phyloP scores from a whole-genome alignment of 92 coral and sea anemone species.

The Siderastrea radians region DNA sequence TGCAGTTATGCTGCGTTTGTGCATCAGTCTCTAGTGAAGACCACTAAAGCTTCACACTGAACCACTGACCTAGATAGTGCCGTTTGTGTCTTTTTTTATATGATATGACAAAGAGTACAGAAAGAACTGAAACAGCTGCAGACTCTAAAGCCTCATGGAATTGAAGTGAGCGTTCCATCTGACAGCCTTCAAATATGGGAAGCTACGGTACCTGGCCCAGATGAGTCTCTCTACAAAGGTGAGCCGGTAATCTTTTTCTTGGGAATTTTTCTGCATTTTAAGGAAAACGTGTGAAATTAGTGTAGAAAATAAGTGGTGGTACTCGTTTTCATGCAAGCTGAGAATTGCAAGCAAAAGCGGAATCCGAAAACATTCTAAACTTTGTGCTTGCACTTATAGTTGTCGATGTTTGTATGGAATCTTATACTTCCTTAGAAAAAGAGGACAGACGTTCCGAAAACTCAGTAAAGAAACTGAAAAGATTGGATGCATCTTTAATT shows the following conservation, averaged over 20 bases:
- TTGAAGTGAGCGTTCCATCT: conserved; percentile 80
- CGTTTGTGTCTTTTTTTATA: no score
- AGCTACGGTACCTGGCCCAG: conserved; percentile 81
- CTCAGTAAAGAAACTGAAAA: background rate
- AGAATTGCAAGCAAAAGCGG: no score
- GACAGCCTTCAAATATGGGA: conserved; percentile 92
- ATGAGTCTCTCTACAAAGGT: conserved; percentile 82
- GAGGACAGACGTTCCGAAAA: background rate
- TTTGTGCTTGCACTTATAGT: no score
- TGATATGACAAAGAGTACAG: conserved; percentile 58
- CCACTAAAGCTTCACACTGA: background rate
- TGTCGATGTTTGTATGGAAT: no score
- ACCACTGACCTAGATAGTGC: background rate
- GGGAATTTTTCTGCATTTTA: background rate
- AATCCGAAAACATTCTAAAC: no score
- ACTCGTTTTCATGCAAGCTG: no score
- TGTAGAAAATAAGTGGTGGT: background rate
- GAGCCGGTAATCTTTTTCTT: background rate
- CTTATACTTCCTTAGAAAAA: no score
- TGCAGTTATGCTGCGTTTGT: no score
- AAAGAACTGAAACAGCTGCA: conserved; percentile 79
- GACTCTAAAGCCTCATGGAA: conserved; percentile 82
- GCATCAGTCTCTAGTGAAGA: background rate
- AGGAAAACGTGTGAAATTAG: background rate
- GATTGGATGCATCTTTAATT: background rate